Conservation (phyloP, 2,888 invertebrate species). For the Dendrolimus pini region DNA sequence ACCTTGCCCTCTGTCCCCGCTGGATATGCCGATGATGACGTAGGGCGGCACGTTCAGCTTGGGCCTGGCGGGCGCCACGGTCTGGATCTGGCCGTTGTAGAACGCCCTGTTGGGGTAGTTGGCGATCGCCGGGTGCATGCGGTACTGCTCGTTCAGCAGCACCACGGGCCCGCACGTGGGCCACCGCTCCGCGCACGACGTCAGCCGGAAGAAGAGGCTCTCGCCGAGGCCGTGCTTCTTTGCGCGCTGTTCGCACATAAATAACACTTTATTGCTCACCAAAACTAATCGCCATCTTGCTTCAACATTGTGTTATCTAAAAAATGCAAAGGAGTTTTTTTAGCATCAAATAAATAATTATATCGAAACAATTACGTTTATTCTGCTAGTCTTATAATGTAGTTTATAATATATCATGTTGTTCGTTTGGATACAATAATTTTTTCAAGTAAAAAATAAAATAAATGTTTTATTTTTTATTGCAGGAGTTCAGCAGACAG, state of each 20-base stretch:
- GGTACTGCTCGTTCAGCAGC: slow-evolving; percentile 83
- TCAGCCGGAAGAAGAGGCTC: slow-evolving; percentile 87
- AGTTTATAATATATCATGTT: too few relatives aligned
- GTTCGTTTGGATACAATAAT: too few relatives aligned
- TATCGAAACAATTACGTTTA: too few relatives aligned
- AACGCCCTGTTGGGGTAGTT: slow-evolving; percentile 86
- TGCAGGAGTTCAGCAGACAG: neutral
- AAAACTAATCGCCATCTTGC: too few relatives aligned
- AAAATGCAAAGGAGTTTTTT: too few relatives aligned
- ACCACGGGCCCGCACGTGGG: slow-evolving; percentile 56
- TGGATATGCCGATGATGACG: slow-evolving; percentile 42
- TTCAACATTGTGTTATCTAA: too few relatives aligned
- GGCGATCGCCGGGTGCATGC: slow-evolving; percentile 90
- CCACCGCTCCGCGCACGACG: slow-evolving; percentile 70
- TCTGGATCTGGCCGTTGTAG: slow-evolving; percentile 76
- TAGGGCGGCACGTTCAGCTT: slow-evolving; percentile 44
- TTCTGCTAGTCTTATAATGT: too few relatives aligned
- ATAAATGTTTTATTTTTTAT: too few relatives aligned
- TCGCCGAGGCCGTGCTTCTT: slow-evolving; percentile 81
- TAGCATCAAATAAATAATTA: too few relatives aligned
- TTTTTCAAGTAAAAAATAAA: too few relatives aligned
- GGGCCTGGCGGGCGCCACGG: slow-evolving; percentile 26
- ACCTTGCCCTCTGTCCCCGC: slow-evolving; percentile 61
- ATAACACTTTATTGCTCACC: too few relatives aligned
- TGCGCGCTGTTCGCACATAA: slow-evolving; percentile 73